Evolutionary conservation across 2,113 vertebrate genomes (phyloP), one percentile per base, ranked within the genome.

Genomic region (Anguilla rostrata): DNA sequence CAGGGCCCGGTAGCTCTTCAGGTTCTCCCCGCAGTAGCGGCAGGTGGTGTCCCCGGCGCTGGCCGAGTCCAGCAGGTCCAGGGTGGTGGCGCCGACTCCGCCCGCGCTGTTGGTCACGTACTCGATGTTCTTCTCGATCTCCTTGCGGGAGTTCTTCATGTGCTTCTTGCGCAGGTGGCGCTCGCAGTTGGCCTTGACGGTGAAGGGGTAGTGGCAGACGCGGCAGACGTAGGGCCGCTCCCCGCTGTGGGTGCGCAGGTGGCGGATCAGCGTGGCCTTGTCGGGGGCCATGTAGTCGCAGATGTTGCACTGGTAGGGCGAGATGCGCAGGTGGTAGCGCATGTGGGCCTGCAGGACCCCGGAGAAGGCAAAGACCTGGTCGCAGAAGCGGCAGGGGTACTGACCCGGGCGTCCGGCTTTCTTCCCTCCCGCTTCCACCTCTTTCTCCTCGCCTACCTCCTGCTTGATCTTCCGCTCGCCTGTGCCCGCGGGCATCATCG

Each of bases 161-260:
- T 99, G 98, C 91, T 99, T 99, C 94, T 99, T 99, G 60, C 98
- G 95, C 88, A 99, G 95, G 92, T 99, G 98, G 87, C 98, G 96
- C 94, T 99, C 98, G 0, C 98, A 99, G 92, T 99, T 99, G 90
- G 98, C 98, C 90, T 99, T 99, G 90, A 99, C 98, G 0, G 98
- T 99, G 95, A 99, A 99, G 0, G 98, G 98, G 89, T 99, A 99
- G 90, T 98, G 98, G 92, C 98, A 99, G 91, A 99, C 96, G n/a
- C 97, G 97, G 92, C 98, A 99, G 86, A 99, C 96, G 78, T 99
- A 99, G 0, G 98, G 98, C 84, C 98, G 95, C 93, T 99, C 98
- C 0, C 98, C 98, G 0, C 98, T 99, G 95, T 99, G 98, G 0
- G 98, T 99, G 49, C 98, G 96, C 92, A 99, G 92, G 93, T 99